A percentile compares a stretch with the other conserved stretches of the same genome.
These are phyloP conservation scores for Argyrosomus japonicus DNA, from an alignment of 2,113 vertebrate species.

Conservation along the genomic window DNA sequence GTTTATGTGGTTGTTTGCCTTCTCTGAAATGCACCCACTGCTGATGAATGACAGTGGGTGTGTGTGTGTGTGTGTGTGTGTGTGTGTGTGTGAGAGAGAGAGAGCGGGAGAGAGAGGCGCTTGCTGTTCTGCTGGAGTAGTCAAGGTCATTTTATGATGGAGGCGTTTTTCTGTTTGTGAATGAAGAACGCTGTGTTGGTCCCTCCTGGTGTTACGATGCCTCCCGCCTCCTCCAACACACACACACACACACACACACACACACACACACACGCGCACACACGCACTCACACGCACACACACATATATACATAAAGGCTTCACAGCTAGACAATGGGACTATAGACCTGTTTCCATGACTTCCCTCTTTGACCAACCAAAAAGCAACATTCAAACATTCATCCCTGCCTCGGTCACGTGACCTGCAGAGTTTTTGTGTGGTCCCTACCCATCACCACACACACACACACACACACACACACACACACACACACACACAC, in stretches of 20 bases:
- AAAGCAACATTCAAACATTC: conserved; percentile 69
- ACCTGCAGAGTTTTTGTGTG: conserved; percentile 71
- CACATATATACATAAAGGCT: background rate
- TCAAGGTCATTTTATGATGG: conserved; percentile 74
- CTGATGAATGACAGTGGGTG: conserved; percentile 39
- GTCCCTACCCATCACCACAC: conserved; percentile 31
- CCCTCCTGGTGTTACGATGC: conserved; percentile 56
- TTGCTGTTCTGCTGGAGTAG: conserved; percentile 62
- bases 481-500: conserved; percentile 18
- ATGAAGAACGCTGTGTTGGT: conserved; percentile 70
- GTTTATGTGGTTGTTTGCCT: conserved; percentile 48
- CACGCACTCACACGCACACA: background rate
- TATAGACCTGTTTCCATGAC: conserved; percentile 75
- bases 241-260: conserved; percentile 24
- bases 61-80: background rate
- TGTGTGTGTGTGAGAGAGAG: conserved; percentile 18
- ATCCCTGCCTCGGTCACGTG: conserved; percentile 63
- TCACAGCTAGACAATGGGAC: conserved; percentile 68
- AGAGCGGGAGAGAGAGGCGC: conserved; percentile 28
- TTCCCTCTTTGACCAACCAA: conserved; percentile 64
- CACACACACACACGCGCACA: conserved; percentile 21
- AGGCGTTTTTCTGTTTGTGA: conserved; percentile 76
- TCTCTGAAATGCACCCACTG: conserved; percentile 59
- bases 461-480: conserved; percentile 14
- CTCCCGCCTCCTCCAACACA: conserved; percentile 53